These are phyloP conservation scores for Myotis vivesi DNA, from an alignment of 2,797 vertebrate genomes.

Conservation along the genomic window DNA sequence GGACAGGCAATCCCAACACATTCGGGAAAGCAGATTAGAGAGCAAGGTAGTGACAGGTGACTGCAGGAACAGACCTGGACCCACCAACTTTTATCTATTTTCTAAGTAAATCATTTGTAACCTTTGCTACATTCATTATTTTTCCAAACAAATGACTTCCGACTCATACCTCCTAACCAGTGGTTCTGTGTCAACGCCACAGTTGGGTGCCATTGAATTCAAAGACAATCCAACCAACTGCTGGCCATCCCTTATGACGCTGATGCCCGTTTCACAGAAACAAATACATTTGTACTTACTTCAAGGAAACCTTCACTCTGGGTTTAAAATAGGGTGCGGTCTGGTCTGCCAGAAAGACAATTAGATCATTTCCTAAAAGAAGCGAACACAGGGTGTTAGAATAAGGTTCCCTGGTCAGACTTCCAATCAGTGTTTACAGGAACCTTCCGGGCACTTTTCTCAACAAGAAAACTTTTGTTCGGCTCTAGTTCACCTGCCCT, in stretches of 20 bases:
- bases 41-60: neutral
- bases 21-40: neutral
- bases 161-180: neutral
- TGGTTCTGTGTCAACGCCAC: neutral
- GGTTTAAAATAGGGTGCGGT: constrained; percentile 96
- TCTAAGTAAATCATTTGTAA: neutral
- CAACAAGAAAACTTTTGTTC: constrained; percentile 1
- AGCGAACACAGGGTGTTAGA: constrained; percentile 58
- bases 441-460: neutral
- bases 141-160: neutral
- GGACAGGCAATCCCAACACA: neutral
- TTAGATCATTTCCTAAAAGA: constrained; percentile 90
- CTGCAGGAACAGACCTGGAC: neutral
- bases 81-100: neutral
- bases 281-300: constrained; percentile 82
- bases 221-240: constrained; percentile 13
- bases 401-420: neutral
- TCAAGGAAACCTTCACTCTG: constrained; percentile 87
- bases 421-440: neutral
- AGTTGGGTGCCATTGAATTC: neutral
- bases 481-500: neutral
- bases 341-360: constrained; percentile 94
- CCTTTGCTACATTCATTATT: neutral
- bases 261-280: neutral
- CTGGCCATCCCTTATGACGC: neutral